Evolutionary conservation across 2,888 invertebrate genomes (phyloP), one percentile per base, ranked within the genome.

Genomic region (Drosophila stalkeri): DNA sequence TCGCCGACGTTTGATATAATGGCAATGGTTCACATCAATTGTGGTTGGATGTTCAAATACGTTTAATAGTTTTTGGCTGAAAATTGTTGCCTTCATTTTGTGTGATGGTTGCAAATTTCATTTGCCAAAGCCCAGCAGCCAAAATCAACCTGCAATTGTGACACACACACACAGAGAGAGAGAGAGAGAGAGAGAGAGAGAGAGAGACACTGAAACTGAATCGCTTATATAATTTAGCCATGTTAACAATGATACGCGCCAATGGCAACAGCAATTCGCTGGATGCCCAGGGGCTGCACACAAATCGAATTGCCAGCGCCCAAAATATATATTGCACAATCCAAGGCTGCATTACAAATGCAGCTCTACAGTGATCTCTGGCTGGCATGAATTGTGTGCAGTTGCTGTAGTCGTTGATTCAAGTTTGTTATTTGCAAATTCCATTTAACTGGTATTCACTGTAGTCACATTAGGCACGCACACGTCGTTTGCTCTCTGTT

Each of bases 171-270:
- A 11, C 12, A 44, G 0, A 47, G 35, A 49, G 23, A 46, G 33
- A 47, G 35, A 31, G 12, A 14, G 6, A 23, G 5, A 23, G n/a
- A 37, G 35, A 49, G 23, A 51, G 33, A 43, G 33, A 23, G 12
- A 20, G 6, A 23, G 5, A 31, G n/a, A 31, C 35, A 35, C 43
- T 20, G 16, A 46, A 64, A 27, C n/a, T 64, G 56, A 61, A 72
- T 37, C 64, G 74, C 57, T 64, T 68, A 77, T 85, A 82, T 82
- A 82, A 86, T 83, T 82, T 80, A 68, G 82, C 71, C 71, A 73
- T 69, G 75, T 82, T 82, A 86, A 80, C 86, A 82, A 71, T 72
- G 77, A 82, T 75, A 75, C 66, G 70, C 60, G 62, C 59, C 62
- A 63, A 59, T 43, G 68, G 61, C 61, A 37, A 55, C 35, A 12